These are phyloP conservation scores for Hydrolagus affinis DNA, from an alignment of 2,113 vertebrate genomes.

Conservation along the genomic window DNA sequence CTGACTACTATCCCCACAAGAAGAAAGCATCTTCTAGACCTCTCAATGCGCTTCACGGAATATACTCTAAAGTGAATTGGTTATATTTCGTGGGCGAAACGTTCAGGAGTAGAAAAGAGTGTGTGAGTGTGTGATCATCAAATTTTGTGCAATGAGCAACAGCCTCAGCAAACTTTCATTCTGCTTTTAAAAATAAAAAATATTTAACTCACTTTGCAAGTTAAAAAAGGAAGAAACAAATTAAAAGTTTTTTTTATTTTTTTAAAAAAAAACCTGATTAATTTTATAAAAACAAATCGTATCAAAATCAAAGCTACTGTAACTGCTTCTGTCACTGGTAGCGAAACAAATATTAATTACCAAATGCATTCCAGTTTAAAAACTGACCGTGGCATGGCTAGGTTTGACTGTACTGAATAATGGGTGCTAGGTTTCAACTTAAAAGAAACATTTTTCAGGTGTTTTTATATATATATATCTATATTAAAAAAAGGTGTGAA, in stretches of 20 bases:
- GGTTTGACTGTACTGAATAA: slow-evolving; percentile 5
- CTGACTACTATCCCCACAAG: too few species aligned
- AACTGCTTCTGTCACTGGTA: not conserved
- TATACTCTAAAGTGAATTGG: too few species aligned
- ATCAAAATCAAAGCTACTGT: slow-evolving; percentile 1
- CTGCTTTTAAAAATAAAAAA: too few species aligned
- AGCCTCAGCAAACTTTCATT: too few species aligned
- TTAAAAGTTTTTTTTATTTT: not conserved
- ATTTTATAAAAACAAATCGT: not conserved
- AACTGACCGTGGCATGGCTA: not conserved
- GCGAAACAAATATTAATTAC: not conserved
- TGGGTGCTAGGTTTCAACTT: slow-evolving; percentile 6
- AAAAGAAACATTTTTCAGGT: slow-evolving; percentile 25
- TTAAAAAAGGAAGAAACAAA: not conserved
- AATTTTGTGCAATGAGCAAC: not conserved
- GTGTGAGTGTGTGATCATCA: not conserved
- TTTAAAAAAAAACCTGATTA: not conserved
- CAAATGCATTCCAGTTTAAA: not conserved
- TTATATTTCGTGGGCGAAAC: too few species aligned
- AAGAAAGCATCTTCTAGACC: too few species aligned
- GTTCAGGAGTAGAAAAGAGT: too few species aligned
- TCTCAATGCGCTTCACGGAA: too few species aligned
- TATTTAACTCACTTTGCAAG: too few species aligned
- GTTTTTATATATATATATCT: not conserved
- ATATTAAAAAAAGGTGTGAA: slow-evolving; percentile 27